phyloP scores from a whole-genome alignment of 1,140 invertebrate genomes.

The Frieseomelitta varia region DNA sequence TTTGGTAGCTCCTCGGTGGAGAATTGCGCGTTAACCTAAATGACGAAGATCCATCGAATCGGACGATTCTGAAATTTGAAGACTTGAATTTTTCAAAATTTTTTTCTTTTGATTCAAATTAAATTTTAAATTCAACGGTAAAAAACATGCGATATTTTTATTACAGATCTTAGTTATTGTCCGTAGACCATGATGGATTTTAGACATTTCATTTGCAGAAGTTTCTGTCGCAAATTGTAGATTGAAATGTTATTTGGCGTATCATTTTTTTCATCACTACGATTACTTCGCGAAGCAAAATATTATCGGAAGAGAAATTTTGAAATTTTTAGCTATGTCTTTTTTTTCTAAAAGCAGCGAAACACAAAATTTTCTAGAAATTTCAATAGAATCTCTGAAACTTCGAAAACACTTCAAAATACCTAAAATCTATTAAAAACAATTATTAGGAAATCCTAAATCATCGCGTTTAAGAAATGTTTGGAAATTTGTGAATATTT shows the following conservation, averaged over 20 bases:
- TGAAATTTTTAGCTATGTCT: not conserved
- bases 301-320: not conserved
- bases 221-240: too few species aligned
- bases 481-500: not conserved
- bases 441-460: not conserved
- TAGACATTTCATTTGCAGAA: too few species aligned
- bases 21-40: slow-evolving; percentile 5
- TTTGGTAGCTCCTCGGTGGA: slow-evolving; percentile 46
- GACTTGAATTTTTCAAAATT: not conserved
- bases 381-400: not conserved
- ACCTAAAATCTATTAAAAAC: not conserved
- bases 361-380: not conserved
- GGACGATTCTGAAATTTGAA: not conserved
- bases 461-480: not conserved
- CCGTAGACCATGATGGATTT: too few species aligned
- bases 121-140: not conserved
- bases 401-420: not conserved
- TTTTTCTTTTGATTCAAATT: too few species aligned
- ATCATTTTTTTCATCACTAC: too few species aligned
- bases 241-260: too few species aligned
- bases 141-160: not conserved
- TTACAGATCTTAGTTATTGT: too few species aligned
- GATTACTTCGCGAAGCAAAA: not conserved
- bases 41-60: not conserved
- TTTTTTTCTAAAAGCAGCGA: not conserved